Evolutionary conservation across 2,113 vertebrate species (phyloP), one percentile per base, ranked within the genome.

Genomic region (Castor canadensis): DNA sequence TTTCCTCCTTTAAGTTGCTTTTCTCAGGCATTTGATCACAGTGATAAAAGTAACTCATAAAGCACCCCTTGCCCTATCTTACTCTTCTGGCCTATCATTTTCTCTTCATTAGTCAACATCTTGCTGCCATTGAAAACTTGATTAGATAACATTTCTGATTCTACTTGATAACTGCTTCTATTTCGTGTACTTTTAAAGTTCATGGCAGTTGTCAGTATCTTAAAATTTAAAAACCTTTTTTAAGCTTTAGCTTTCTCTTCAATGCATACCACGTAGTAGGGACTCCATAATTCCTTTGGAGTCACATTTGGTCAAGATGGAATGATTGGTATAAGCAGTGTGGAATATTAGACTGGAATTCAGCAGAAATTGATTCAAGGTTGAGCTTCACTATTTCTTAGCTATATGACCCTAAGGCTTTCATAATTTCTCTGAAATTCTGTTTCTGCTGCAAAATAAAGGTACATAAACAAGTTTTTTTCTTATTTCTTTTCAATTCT

Each of bases 371-470:
- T 81, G 49, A 87, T 87, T 87, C 6, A 22, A 86, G 43, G 52
- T 66, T 76, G 40, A 77, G 11, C 12, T 49, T 32, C n/a, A 19
- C 40, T 32, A n/a, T 93, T 62, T 86, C 54, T 45, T 32, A 60
- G 10, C 22, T 75, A 8, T 91, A 38, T 71, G 43, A 91, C 2
- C 71, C 80, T 91, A 58, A 94, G 17, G 7, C 66, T 93, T 75
- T 81, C 35, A 69, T 6, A 85, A 4, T 76, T 13, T 69, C n/a
- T 93, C 26, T 72, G 60, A 73, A 28, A 19, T 87, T 47, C 9
- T 10, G 11, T 75, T 92, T 80, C 22, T 95, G 92, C 56, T 80
- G 93, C 47, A 91, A 93, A 88, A 81, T 17, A 30, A 87, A 87
- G 1, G 19, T 60, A 67, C 15, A 54, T 91, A 76, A 72, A 93